These are phyloP conservation scores for Tamandua tetradactyla DNA, from an alignment of 2,797 vertebrate genomes.

Conservation along the genomic window DNA sequence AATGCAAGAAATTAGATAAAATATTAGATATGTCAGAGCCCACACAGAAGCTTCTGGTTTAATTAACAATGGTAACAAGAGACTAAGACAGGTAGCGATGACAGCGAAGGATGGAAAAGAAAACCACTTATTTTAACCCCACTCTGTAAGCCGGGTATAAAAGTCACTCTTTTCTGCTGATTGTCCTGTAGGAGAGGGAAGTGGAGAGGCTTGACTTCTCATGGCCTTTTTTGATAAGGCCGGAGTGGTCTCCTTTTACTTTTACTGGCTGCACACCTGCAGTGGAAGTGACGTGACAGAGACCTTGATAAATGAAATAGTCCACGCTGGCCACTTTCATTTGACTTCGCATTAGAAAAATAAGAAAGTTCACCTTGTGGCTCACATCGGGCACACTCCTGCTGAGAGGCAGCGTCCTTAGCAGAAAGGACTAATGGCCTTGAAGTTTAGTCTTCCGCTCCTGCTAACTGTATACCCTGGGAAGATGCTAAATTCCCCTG, in stretches of 20 bases:
- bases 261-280: not conserved
- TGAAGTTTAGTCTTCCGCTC: not conserved
- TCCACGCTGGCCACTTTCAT: not conserved
- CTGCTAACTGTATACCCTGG: not conserved
- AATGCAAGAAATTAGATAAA: not conserved
- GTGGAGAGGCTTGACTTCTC: not conserved
- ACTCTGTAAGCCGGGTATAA: not conserved
- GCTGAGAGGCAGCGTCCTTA: not conserved
- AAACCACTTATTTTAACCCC: not conserved
- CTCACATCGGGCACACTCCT: not conserved
- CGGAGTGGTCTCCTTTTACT: not conserved
- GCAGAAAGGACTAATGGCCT: not conserved
- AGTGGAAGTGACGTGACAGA: not conserved
- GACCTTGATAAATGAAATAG: not conserved
- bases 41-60: constrained; percentile 32
- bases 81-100: not conserved
- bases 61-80: not conserved
- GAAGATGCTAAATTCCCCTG: not conserved
- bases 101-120: not conserved
- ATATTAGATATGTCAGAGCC: not conserved
- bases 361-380: not conserved
- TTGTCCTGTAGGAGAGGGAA: not conserved
- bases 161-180: not conserved
- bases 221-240: not conserved
- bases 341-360: constrained; percentile 40